Percentiles rank a stretch among this genome's conserved stretches.
These are phyloP conservation scores for Xestia sexstrigata DNA, from an alignment of 2,888 invertebrate species.

Conservation along the genomic window DNA sequence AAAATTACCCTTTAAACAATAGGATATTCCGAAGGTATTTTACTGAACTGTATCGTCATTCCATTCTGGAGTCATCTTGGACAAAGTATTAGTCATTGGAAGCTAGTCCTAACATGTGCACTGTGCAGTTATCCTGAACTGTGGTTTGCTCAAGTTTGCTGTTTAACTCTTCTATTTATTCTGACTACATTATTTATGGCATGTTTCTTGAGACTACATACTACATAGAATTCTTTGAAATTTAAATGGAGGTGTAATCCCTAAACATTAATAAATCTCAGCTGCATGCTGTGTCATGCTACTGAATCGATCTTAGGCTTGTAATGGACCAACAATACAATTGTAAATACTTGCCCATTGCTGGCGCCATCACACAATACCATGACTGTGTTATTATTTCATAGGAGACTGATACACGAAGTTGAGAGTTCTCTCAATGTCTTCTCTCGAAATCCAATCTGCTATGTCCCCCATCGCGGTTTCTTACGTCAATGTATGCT, in stretches of 20 bases:
- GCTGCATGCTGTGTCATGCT: background rate
- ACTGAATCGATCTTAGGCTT: background rate
- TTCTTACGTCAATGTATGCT: slow-evolving; percentile 9
- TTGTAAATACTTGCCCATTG: background rate
- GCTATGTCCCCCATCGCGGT: background rate
- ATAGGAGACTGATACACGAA: background rate
- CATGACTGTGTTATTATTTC: background rate
- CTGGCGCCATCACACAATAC: background rate
- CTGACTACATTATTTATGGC: background rate
- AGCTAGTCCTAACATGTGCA: background rate
- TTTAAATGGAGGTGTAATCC: background rate
- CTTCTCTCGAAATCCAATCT: background rate
- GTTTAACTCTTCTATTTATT: background rate
- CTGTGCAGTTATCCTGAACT: slow-evolving; percentile 33
- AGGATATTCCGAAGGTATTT: background rate
- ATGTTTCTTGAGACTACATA: slow-evolving; percentile 4
- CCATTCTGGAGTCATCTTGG: slow-evolving; percentile 11
- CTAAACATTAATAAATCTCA: background rate
- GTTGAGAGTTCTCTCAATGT: background rate
- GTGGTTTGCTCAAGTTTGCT: slow-evolving; percentile 19
- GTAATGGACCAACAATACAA: background rate
- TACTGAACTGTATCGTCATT: slow-evolving; percentile 5
- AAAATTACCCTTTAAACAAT: slow-evolving; percentile 23
- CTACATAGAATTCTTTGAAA: background rate
- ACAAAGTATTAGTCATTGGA: slow-evolving; percentile 20